Percentiles rank a stretch among this genome's conserved stretches.
Evolutionary conservation across 2,888 invertebrate species (phyloP).

Genomic region (Heteropelma amictum): DNA sequence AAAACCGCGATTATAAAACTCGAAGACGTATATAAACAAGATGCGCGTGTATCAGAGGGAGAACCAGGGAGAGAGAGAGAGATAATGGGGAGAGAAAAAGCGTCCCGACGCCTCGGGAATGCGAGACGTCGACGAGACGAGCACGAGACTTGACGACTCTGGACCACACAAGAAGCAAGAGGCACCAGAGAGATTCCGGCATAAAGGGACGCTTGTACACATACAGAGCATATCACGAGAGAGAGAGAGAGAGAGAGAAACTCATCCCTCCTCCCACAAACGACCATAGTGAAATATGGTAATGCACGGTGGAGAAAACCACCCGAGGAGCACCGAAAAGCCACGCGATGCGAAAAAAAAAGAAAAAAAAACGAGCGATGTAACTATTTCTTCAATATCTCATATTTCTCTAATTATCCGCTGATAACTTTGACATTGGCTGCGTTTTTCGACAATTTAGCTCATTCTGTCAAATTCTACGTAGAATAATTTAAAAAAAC

Average conservation of each 20-base stretch:
- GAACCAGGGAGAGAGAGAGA: slow-evolving; percentile 5
- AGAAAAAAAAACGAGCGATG: no score
- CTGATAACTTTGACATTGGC: no score
- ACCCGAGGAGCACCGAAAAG: slow-evolving; percentile 32
- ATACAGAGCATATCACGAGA: slow-evolving; percentile 21
- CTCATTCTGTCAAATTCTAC: no score
- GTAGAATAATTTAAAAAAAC: no score
- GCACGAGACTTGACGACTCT: slow-evolving; percentile 45
- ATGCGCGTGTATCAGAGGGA: slow-evolving; percentile 1
- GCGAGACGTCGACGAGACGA: slow-evolving; percentile 67
- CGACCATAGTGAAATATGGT: slow-evolving; percentile 77
- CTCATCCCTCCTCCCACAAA: slow-evolving; percentile 64
- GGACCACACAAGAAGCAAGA: slow-evolving; percentile 71
- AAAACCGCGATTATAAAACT: slow-evolving; percentile 30
- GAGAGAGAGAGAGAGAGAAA: slow-evolving; percentile 33
- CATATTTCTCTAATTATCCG: no score
- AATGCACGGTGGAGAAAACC: slow-evolving; percentile 63
- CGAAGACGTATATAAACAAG: not conserved
- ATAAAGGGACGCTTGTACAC: slow-evolving; percentile 30
- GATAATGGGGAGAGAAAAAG: slow-evolving; percentile 46
- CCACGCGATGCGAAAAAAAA: no score
- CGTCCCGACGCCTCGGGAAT: slow-evolving; percentile 73
- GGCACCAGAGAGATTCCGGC: slow-evolving; percentile 20
- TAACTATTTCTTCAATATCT: no score
- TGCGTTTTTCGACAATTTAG: no score